Evolutionary conservation across 2,888 invertebrate species (phyloP).

Genomic region (Drosophila cognata): DNA sequence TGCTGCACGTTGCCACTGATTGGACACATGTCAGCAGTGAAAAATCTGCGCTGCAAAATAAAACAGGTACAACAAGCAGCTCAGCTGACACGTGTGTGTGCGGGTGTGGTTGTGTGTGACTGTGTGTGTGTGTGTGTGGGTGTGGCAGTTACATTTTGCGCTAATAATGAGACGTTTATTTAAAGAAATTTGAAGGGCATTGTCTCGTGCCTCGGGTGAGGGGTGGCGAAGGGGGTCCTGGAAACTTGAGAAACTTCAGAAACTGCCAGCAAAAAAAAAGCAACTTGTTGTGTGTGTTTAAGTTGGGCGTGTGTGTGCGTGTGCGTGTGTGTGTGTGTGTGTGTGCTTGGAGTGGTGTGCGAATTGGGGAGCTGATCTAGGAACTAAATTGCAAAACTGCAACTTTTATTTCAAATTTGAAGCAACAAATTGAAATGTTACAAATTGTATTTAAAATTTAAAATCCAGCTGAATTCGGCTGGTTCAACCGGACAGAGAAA

Average conservation of each 20-base stretch:
- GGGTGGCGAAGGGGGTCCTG: neutral
- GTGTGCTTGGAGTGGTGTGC: neutral
- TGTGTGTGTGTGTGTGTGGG: conserved; percentile 43
- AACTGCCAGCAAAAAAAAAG: neutral
- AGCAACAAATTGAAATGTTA: neutral
- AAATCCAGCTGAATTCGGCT: neutral
- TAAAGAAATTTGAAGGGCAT: conserved; percentile 61
- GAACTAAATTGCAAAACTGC: neutral
- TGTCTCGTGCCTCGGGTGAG: conserved; percentile 16
- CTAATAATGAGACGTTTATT: conserved; percentile 78
- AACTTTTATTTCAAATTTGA: neutral
- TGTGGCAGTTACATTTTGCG: conserved; percentile 50
- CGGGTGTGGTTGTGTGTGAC: neutral
- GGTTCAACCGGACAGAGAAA: neutral
- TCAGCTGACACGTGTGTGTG: conserved; percentile 42
- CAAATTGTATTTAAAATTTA: neutral
- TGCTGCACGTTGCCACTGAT: conserved; percentile 74
- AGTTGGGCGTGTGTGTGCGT: neutral
- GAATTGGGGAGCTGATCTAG: neutral
- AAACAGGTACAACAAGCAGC: conserved; percentile 50
- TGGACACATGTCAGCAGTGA: conserved; percentile 75
- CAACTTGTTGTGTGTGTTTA: conserved; percentile 9
- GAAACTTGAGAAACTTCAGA: neutral
- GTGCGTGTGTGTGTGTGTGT: neutral
- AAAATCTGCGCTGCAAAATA: conserved; percentile 48